A percentile compares a stretch with the other conserved stretches of the same genome.
Conservation (phyloP, 2,113 vertebrate species). For the Oenanthe oenanthe region DNA sequence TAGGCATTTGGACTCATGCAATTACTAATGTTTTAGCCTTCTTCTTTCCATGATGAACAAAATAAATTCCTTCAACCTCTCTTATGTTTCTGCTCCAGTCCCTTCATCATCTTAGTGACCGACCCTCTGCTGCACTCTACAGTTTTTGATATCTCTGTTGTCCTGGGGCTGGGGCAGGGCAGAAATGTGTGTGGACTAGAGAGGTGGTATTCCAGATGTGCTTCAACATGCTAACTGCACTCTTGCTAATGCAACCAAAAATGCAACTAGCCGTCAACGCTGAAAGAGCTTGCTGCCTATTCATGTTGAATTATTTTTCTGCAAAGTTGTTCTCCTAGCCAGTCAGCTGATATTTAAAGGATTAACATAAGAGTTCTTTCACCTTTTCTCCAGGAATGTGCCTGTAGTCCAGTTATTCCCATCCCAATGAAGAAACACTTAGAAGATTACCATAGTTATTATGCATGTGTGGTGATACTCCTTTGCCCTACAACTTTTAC, state of each 20-base stretch:
- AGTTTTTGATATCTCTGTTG: background rate
- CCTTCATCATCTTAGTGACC: background rate
- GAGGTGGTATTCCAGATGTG: background rate
- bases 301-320: background rate
- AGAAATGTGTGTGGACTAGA: background rate
- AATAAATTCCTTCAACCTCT: background rate
- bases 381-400: background rate
- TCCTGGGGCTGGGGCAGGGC: background rate
- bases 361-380: background rate
- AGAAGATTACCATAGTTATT: background rate
- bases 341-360: background rate
- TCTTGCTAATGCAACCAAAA: background rate
- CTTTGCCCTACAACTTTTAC: background rate
- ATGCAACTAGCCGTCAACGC: background rate
- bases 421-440: background rate
- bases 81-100: background rate
- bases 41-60: background rate
- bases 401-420: background rate
- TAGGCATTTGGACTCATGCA: background rate
- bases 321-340: background rate
- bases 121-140: background rate
- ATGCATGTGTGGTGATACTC: background rate
- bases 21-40: background rate
- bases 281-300: background rate
- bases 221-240: background rate